These are phyloP conservation scores for Sinelater perroti DNA, from an alignment of 2,888 invertebrate species.

Conservation along the genomic window DNA sequence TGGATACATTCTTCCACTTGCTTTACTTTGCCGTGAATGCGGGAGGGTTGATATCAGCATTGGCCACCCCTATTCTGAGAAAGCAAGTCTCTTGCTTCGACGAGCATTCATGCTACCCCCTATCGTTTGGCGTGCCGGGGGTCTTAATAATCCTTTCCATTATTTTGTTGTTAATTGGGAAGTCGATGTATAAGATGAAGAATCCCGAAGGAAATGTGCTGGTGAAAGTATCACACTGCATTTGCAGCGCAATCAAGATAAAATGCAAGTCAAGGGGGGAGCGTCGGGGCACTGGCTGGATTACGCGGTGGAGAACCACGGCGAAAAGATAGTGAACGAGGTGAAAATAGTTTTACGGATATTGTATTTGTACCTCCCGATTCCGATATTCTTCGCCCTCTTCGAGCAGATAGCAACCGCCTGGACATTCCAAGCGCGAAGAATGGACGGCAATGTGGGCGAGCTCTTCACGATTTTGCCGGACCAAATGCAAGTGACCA, in stretches of 20 bases:
- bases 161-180: not conserved
- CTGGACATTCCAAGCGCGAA: slow-evolving; percentile 6
- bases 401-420: slow-evolving; percentile 6
- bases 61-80: not conserved
- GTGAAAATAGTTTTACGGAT: not conserved
- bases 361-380: not conserved
- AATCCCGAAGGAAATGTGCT: slow-evolving; percentile 1
- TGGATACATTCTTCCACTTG: slow-evolving; percentile 6
- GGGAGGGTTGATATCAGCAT: not conserved
- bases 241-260: not conserved
- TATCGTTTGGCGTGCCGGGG: not conserved
- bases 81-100: slow-evolving; percentile 1
- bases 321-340: not conserved
- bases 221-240: not conserved
- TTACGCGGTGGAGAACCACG: slow-evolving; percentile 6
- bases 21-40: slow-evolving; percentile 8
- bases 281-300: slow-evolving; percentile 5
- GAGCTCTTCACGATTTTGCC: not conserved
- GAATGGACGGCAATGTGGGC: slow-evolving; percentile 1
- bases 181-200: not conserved
- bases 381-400: slow-evolving; percentile 1
- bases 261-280: not conserved
- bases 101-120: not conserved
- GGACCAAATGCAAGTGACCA: not conserved
- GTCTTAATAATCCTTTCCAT: slow-evolving; percentile 1